Base-by-base conservation (phyloP, 2,888 invertebrate species). In the Lycocerus yunnanus region DNA sequence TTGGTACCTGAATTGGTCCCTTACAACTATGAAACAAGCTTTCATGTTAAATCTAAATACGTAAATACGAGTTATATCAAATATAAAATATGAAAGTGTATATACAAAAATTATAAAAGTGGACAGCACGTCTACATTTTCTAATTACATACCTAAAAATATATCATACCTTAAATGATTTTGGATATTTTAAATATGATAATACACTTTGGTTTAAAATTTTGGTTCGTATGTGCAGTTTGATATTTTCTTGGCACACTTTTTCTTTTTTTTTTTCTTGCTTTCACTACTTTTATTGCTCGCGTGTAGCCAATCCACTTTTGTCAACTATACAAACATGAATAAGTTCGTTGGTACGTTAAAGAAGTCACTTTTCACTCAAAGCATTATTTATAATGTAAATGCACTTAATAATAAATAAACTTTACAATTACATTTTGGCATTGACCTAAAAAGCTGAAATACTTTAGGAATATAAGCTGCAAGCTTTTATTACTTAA, bases 1-100 rank as follows among this genome's bases (percentile, higher is more conserved):
- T 75, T 69, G 75, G 75, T 75, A 75, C 75, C 75, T 67, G 24
- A 58, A 72, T 75, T 75, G 75, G 75, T 75, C 75, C 75, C 75
- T 75, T 75, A 75, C 71, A 67, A 72, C 71, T 75, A 75, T 68
- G 69, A 75, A 72, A 72, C 15, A 75, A 72, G 71, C 72, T 72
- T 68, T 43, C 43, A 43, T 58, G 59, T 68, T 18, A 63, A 63
- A n/a, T 16, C 61, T 63, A 66, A 61, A 65, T 67, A 27, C 27
- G 21, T 74, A 74, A 70, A 73, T 74, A 74, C 71, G 65, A 66
- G 68, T 74, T 73, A 74, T 72, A 72, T 71, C 75, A 75, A 75
- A 75, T 75, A 75, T 75, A 75, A 75, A 75, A 75, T 75, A 71
- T 72, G 67, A 75, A 75, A 66, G 75, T 75, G 75, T 75, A 72